Base-by-base conservation (phyloP, 2,113 vertebrate species). In the Ovis canadensis region DNA sequence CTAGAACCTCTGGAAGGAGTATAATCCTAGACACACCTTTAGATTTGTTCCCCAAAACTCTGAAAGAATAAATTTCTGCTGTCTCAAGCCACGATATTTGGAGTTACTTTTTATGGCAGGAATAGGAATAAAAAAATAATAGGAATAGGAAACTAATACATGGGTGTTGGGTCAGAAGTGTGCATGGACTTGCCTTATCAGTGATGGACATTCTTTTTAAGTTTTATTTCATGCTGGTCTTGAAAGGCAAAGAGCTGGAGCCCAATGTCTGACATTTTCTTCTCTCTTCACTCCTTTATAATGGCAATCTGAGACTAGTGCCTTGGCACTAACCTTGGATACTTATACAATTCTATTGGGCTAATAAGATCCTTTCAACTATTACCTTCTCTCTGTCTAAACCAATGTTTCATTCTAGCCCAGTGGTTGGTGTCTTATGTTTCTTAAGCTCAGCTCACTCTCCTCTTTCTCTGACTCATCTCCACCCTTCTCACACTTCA, bases 401-500 rank as follows among this genome's bases (percentile, higher is more conserved):
- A 59, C 31, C 90, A 85, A 29, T 5, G 3, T 29, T 36, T 64
- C 43, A 83, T 59, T 95, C 40, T 50, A 60, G 57, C 55, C 16
- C 13, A 36, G 6, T 50, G 54, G 17, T 9, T 62, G 45, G 77
- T 40, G 16, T 67, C 54, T 55, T 57, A 17, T n/a, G 0, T 64
- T 91, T 95, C 48, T 93, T 94, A 57, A 48, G 3, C n/a, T 60
- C 60, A 27, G 7, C 13, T 54, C 12, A 14, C 13, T 10, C 40
- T 21, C 48, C 21, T 71, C 33, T 52, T 33, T 90, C 40, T 60
- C 50, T 96, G 27, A 87, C 25, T 77, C 13, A 29, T 81, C 45
- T 88, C 81, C 67, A 64, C 1, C 54, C 64, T 96, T 36, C 71
- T 96, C 78, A 97, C 77, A 98, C 45, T 48, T 97, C 91, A 64